Evolutionary conservation across 2,888 invertebrate species (phyloP).

Genomic region (Aphidius colemani): DNA sequence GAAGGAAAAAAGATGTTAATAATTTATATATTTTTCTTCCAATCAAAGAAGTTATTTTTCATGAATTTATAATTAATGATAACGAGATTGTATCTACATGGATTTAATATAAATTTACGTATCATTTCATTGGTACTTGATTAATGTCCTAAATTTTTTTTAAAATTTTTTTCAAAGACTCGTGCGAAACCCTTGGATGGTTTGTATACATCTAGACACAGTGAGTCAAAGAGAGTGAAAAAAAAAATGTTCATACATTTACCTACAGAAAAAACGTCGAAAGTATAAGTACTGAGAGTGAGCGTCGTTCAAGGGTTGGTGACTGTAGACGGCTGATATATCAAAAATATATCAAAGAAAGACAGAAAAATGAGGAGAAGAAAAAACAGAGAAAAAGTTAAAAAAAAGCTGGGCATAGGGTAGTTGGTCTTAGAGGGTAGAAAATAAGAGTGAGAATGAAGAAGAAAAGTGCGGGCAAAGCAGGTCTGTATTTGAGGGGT

Average conservation of each 20-base stretch:
- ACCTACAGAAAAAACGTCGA: constrained; percentile 34
- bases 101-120: no score
- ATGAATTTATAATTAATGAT: no score
- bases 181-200: no score
- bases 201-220: constrained; percentile 4
- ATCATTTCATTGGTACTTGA: constrained; percentile 6
- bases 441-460: background rate
- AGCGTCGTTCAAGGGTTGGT: constrained; percentile 56
- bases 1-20: no score
- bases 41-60: no score
- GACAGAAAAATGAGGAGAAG: no score
- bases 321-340: constrained; percentile 53
- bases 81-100: no score
- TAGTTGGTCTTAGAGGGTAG: no score
- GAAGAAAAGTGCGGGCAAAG: no score
- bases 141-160: constrained; percentile 20
- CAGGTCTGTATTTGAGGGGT: constrained; percentile 3
- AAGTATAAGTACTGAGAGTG: constrained; percentile 55
- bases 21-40: no score
- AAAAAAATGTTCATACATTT: background rate
- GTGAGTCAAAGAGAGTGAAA: background rate
- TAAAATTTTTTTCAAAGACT: no score
- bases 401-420: background rate
- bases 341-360: no score
- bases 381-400: constrained; percentile 18